Percentiles rank a stretch among this genome's conserved stretches.
phyloP scores from a whole-genome alignment of 2,888 invertebrate genomes.

The Eupithecia dodoneata region DNA sequence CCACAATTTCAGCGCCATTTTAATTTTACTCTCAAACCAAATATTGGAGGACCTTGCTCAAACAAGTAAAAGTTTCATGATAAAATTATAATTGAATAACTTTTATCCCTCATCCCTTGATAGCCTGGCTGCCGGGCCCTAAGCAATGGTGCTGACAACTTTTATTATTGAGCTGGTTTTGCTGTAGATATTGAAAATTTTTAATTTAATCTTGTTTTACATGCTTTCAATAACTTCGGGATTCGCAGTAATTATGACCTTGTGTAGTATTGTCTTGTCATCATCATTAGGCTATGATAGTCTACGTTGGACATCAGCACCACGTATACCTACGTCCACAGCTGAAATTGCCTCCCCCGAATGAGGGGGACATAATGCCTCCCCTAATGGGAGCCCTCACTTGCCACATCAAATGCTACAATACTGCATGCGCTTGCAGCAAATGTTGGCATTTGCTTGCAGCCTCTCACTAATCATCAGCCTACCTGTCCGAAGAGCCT shows the following conservation, averaged over 20 bases:
- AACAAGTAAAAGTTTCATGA: constrained; percentile 15
- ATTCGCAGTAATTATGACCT: background rate
- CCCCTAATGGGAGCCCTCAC: background rate
- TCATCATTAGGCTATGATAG: background rate
- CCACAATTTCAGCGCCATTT: background rate
- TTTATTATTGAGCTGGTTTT: background rate
- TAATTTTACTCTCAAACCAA: constrained; percentile 4
- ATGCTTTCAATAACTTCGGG: background rate
- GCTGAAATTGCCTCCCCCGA: background rate
- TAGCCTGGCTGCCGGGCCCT: background rate
- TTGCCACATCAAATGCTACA: background rate
- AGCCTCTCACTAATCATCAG: background rate
- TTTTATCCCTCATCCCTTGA: constrained; percentile 12
- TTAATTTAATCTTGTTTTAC: background rate
- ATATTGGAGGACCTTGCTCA: background rate
- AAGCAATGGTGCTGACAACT: background rate
- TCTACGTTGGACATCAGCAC: background rate
- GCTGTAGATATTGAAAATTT: background rate
- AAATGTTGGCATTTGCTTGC: no score
- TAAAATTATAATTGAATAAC: constrained; percentile 24
- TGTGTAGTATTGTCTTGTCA: no score
- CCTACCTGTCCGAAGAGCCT: background rate
- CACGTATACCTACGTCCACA: background rate
- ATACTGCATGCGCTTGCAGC: no score
- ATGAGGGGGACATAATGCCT: background rate